Evolutionary conservation across 2,797 vertebrate species (phyloP).

Genomic region (Schizothorax lantsangensis): DNA sequence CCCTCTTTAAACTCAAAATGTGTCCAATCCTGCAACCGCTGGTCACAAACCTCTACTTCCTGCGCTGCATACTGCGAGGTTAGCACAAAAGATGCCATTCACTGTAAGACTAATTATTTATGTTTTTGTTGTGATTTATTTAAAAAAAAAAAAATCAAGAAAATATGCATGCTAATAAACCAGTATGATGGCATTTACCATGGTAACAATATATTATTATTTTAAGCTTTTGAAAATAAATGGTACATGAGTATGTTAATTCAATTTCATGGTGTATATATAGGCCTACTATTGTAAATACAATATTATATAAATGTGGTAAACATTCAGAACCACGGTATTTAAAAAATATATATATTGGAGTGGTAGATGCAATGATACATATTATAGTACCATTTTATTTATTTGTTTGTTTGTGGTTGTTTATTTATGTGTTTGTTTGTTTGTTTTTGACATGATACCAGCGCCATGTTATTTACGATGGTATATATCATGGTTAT

Average conservation of each 20-base stretch:
- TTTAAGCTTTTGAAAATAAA: background rate
- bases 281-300: background rate
- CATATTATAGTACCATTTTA: background rate
- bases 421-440: background rate
- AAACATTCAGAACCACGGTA: background rate
- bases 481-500: background rate
- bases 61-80: slow-evolving; percentile 58
- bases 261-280: background rate
- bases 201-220: background rate
- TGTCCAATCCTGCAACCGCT: slow-evolving; percentile 72
- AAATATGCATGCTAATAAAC: background rate
- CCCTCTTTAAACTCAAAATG: slow-evolving; percentile 78
- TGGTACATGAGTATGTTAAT: background rate
- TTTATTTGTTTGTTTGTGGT: background rate
- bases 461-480: background rate
- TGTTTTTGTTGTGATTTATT: background rate
- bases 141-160: background rate
- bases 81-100: background rate
- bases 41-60: slow-evolving; percentile 76
- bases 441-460: background rate
- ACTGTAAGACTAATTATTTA: background rate
- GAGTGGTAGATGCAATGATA: background rate
- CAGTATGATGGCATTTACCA: background rate
- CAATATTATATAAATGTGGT: background rate
- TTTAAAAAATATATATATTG: too few relatives aligned